These are phyloP conservation scores for Neopipo cinnamomea DNA, from an alignment of 2,113 vertebrate species.

Conservation along the genomic window DNA sequence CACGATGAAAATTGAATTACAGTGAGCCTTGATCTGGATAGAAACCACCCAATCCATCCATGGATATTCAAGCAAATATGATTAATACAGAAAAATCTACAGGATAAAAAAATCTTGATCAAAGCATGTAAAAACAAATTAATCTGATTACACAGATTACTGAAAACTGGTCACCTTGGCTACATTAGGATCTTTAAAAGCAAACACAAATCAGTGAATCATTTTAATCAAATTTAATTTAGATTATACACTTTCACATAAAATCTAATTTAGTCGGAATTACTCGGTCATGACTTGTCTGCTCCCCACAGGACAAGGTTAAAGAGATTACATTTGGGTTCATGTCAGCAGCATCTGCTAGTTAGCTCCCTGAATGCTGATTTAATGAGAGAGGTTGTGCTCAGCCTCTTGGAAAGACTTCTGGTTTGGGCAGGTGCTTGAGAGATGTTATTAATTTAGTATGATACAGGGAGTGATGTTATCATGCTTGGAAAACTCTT, in stretches of 20 bases:
- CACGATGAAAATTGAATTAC: not conserved
- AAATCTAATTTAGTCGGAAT: conserved; percentile 83
- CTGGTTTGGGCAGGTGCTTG: conserved; percentile 75
- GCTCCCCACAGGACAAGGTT: conserved; percentile 84
- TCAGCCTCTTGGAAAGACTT: conserved; percentile 78
- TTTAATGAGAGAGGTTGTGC: conserved; percentile 88
- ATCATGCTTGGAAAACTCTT: not conserved
- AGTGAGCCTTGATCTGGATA: not conserved
- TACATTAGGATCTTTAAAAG: conserved; percentile 49
- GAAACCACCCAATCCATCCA: not conserved
- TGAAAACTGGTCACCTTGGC: conserved; percentile 24
- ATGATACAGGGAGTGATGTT: conserved; percentile 6
- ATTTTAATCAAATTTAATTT: conserved; percentile 76
- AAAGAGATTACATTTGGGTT: conserved; percentile 91
- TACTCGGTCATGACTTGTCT: conserved; percentile 84
- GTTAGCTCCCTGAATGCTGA: conserved; percentile 76
- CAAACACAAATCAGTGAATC: conserved; percentile 71
- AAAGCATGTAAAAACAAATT: conserved; percentile 14
- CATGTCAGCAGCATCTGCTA: conserved; percentile 85
- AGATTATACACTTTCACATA: conserved; percentile 77
- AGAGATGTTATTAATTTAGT: conserved; percentile 70
- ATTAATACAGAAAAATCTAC: not conserved
- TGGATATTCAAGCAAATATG: not conserved
- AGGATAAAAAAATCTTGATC: not conserved
- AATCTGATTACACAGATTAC: not conserved